These are phyloP conservation scores for Telenomus remus DNA, from an alignment of 1,140 invertebrate species.

Conservation along the genomic window DNA sequence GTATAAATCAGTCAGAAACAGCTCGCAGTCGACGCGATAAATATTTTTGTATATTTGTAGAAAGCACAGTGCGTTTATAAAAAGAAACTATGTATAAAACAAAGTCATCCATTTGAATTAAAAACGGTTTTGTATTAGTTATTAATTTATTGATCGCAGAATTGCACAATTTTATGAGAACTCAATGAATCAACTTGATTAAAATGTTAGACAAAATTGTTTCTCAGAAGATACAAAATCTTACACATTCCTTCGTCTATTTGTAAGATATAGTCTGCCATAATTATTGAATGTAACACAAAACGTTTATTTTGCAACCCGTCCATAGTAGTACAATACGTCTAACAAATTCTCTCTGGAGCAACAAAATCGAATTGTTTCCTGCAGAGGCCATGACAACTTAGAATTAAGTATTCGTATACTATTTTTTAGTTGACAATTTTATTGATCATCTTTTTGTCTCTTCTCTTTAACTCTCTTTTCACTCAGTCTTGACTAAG, in stretches of 20 bases:
- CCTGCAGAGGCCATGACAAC: slow-evolving; percentile 27
- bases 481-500: no score
- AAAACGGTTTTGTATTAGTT: not conserved
- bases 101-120: not conserved
- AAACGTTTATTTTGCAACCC: slow-evolving; percentile 25
- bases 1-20: no score
- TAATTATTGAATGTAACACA: slow-evolving; percentile 20
- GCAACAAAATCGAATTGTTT: slow-evolving; percentile 14
- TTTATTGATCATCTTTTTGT: no score
- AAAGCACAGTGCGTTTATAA: no score
- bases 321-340: slow-evolving; percentile 31
- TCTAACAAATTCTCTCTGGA: slow-evolving; percentile 14
- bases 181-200: no score
- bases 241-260: slow-evolving; percentile 23
- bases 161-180: no score
- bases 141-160: no score
- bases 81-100: not conserved
- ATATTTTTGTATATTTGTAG: no score
- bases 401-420: slow-evolving; percentile 18
- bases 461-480: no score
- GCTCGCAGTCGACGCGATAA: no score
- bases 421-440: slow-evolving; percentile 4
- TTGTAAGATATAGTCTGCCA: slow-evolving; percentile 22
- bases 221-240: not conserved
- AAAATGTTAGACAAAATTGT: no score